Percentiles rank a stretch among this genome's conserved stretches.
These are phyloP conservation scores for Tokudaia muenninki DNA, from an alignment of 2,797 vertebrate genomes.

Conservation along the genomic window DNA sequence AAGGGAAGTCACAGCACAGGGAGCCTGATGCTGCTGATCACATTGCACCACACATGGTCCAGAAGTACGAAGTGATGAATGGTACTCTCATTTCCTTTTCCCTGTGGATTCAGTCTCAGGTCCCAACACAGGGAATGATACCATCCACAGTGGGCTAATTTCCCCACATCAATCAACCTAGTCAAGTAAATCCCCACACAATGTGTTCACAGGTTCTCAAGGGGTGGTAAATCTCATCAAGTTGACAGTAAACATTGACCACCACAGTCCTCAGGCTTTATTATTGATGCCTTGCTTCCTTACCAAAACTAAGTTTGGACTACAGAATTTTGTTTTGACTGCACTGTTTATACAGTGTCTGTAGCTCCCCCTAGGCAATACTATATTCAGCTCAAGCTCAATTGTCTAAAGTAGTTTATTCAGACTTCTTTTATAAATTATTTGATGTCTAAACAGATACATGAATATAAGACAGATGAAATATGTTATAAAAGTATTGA, in stretches of 20 bases:
- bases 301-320: not conserved
- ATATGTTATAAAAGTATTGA: conserved; percentile 3
- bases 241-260: not conserved
- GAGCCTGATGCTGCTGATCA: not conserved
- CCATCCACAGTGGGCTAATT: not conserved
- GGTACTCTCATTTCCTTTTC: too few species aligned
- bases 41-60: not conserved
- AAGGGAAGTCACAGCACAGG: not conserved
- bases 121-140: not conserved
- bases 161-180: not conserved
- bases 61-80: not conserved
- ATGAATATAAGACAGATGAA: not conserved
- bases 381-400: not conserved
- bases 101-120: not conserved
- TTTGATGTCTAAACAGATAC: not conserved
- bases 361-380: not conserved
- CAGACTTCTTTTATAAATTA: not conserved
- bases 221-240: not conserved
- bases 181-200: not conserved
- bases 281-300: not conserved
- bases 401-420: not conserved
- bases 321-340: not conserved
- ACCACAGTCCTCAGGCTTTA: not conserved
- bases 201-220: not conserved
- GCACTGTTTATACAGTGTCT: not conserved